Percentiles rank a stretch among this genome's conserved stretches.
These are phyloP conservation scores for Callosobruchus maculatus DNA, from an alignment of 2,888 invertebrate genomes.

Conservation along the genomic window DNA sequence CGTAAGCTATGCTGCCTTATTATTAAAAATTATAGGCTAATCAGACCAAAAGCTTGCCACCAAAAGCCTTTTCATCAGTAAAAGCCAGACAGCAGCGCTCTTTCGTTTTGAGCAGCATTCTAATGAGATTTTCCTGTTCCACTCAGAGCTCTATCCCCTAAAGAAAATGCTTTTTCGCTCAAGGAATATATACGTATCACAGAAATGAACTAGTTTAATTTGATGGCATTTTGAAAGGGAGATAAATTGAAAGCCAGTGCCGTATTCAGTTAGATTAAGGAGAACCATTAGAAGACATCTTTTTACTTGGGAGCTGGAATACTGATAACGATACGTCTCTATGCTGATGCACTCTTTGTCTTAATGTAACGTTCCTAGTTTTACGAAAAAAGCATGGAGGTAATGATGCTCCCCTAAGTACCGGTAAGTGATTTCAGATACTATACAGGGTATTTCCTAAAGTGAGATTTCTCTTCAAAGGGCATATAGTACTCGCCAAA, in stretches of 20 bases:
- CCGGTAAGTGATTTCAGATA: too few relatives aligned
- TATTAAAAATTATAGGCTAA: too few relatives aligned
- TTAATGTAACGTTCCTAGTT: too few relatives aligned
- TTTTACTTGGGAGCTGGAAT: neutral
- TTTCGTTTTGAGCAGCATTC: neutral
- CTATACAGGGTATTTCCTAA: too few relatives aligned
- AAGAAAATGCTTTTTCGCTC: neutral
- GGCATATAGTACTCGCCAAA: too few relatives aligned
- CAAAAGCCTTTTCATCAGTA: neutral
- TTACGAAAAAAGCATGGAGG: too few relatives aligned
- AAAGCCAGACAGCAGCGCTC: neutral
- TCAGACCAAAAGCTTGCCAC: neutral
- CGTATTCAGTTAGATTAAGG: neutral
- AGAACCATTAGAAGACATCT: neutral
- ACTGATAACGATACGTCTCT: too few relatives aligned
- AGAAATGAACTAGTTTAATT: neutral
- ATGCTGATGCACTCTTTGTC: too few relatives aligned
- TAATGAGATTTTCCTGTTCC: neutral
- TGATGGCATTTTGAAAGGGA: neutral
- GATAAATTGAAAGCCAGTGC: neutral
- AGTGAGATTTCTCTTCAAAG: too few relatives aligned
- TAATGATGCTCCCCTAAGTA: too few relatives aligned
- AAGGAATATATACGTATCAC: neutral
- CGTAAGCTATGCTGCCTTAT: too few relatives aligned
- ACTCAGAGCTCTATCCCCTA: neutral